phyloP scores from a whole-genome alignment of 1,140 invertebrate species.

The Augochlora pura region DNA sequence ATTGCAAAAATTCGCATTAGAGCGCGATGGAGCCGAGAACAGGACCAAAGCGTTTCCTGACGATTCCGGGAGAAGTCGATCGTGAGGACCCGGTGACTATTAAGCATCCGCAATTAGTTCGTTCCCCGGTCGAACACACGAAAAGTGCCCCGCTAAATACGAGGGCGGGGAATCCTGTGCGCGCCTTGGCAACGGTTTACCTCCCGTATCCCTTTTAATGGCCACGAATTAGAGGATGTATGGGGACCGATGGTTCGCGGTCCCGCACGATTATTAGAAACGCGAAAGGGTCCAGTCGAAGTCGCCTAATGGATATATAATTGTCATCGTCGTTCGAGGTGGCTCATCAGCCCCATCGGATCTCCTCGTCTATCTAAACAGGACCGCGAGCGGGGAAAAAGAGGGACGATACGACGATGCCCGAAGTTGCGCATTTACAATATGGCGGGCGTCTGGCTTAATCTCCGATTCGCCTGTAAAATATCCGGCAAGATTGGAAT shows the following conservation, averaged over 20 bases:
- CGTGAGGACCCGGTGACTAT: neutral
- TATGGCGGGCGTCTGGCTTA: neutral
- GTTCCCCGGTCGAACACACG: constrained; percentile 34
- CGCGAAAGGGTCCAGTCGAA: constrained; percentile 62
- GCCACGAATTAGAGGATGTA: constrained; percentile 65
- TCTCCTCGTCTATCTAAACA: constrained; percentile 12
- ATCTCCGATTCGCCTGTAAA: neutral
- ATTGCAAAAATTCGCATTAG: neutral
- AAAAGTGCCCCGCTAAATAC: constrained; percentile 44
- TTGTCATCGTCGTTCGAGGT: constrained; percentile 60
- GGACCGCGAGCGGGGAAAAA: constrained; percentile 8
- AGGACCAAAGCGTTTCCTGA: no score
- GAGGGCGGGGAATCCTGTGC: constrained; percentile 42
- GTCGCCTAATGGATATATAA: constrained; percentile 72
- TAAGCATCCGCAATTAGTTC: constrained; percentile 12
- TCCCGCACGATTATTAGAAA: constrained; percentile 67
- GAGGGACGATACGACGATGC: neutral
- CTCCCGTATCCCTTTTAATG: constrained; percentile 63
- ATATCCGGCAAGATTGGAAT: neutral
- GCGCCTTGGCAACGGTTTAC: constrained; percentile 47
- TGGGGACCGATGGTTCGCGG: constrained; percentile 61
- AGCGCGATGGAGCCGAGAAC: no score
- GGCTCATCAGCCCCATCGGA: constrained; percentile 21
- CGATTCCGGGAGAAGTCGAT: neutral
- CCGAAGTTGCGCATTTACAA: constrained; percentile 25